Evolutionary conservation across 2,113 vertebrate genomes (phyloP).

Genomic region (Antechinus stuartii): DNA sequence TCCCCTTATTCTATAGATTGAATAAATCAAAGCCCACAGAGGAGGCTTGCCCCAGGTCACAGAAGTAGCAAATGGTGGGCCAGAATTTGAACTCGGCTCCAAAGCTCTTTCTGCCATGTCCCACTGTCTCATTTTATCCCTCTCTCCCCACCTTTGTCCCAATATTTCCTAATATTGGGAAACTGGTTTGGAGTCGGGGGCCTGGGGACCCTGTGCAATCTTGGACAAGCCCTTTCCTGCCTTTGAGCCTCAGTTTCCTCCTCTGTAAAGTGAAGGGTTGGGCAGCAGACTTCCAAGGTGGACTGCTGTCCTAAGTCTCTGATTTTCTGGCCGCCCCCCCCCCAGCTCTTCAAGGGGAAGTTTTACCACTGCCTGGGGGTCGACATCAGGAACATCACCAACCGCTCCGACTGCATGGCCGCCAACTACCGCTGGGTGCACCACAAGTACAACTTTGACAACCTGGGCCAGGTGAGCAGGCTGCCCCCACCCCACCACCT

Average conservation of each 20-base stretch:
- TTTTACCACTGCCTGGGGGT: conserved; percentile 97
- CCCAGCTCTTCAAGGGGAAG: conserved; percentile 98
- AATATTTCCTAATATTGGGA: too few relatives aligned
- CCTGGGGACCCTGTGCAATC: too few relatives aligned
- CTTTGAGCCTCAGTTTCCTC: too few relatives aligned
- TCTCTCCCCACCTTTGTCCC: background rate
- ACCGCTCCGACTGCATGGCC: conserved; percentile 94
- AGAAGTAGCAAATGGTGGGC: background rate
- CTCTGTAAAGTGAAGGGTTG: background rate
- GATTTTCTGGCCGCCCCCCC: conserved; percentile 21
- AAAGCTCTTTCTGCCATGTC: background rate
- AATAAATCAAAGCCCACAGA: background rate
- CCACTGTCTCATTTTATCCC: background rate
- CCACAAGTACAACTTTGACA: conserved; percentile 99
- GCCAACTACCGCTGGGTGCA: conserved; percentile 99
- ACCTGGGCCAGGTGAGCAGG: conserved; percentile 94
- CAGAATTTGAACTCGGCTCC: background rate
- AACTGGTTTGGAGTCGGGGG: background rate
- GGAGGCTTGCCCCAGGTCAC: background rate
- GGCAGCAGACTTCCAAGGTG: background rate
- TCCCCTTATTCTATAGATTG: background rate
- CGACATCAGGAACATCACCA: conserved; percentile 97
- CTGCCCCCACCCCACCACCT: background rate
- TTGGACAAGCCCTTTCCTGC: background rate
- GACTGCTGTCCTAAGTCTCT: background rate